Conservation (phyloP, 1,140 invertebrate species). For the Camponotus pennsylvanicus region DNA sequence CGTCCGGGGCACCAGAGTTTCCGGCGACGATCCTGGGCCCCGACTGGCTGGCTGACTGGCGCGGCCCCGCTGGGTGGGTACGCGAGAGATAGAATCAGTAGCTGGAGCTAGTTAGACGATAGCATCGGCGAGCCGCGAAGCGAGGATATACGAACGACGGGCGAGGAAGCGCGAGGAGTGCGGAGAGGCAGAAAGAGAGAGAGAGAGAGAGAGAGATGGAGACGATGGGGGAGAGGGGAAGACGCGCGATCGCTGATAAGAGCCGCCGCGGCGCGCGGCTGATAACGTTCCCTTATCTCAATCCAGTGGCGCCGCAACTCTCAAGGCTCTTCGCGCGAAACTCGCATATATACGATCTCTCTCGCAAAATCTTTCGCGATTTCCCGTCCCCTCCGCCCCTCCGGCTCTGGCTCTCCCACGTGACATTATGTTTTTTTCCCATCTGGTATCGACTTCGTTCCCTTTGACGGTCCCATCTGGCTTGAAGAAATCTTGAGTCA, state of each 20-base stretch:
- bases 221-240: slow-evolving; percentile 52
- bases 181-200: slow-evolving; percentile 27
- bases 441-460: neutral
- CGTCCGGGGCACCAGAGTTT: slow-evolving; percentile 67
- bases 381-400: neutral
- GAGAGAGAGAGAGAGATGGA: slow-evolving; percentile 46
- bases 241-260: slow-evolving; percentile 84
- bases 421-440: slow-evolving; percentile 19
- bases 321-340: slow-evolving; percentile 81
- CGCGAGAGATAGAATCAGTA: slow-evolving; percentile 86
- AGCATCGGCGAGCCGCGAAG: slow-evolving; percentile 84
- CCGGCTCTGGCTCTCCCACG: neutral
- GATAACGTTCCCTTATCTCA: slow-evolving; percentile 86
- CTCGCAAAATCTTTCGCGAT: slow-evolving; percentile 59
- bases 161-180: slow-evolving; percentile 55
- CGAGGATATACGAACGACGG: slow-evolving; percentile 77
- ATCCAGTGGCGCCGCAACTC: slow-evolving; percentile 86
- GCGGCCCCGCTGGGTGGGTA: slow-evolving; percentile 84
- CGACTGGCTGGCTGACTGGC: slow-evolving; percentile 79
- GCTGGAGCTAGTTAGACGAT: slow-evolving; percentile 86
- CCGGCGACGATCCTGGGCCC: slow-evolving; percentile 79
- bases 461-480: no score
- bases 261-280: slow-evolving; percentile 80
- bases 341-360: slow-evolving; percentile 62
- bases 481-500: no score